A percentile compares a stretch with the other conserved stretches of the same genome.
phyloP scores from a whole-genome alignment of 2,113 vertebrate genomes.

The Callorhinus ursinus region DNA sequence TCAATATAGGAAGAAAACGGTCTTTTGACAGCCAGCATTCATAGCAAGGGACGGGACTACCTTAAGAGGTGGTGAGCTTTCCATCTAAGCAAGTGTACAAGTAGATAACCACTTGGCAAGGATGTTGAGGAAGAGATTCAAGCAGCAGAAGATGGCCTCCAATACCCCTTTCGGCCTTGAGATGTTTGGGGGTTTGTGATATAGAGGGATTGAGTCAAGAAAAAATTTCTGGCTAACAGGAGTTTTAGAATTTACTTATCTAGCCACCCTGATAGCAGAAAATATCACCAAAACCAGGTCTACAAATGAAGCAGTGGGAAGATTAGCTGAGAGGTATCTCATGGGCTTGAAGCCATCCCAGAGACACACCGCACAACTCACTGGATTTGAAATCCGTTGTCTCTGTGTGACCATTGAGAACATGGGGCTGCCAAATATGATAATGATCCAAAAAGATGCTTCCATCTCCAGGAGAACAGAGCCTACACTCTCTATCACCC shows the following conservation, averaged over 20 bases:
- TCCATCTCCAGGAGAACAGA: background rate
- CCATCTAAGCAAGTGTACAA: background rate
- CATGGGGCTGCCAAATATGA: background rate
- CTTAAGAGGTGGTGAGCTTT: background rate
- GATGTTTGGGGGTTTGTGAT: background rate
- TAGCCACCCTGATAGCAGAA: background rate
- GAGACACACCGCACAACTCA: background rate
- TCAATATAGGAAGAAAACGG: background rate
- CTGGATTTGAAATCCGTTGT: background rate
- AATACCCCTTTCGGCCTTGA: background rate
- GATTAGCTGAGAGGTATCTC: background rate
- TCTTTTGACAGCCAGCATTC: background rate
- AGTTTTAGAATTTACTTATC: background rate
- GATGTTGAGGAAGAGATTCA: background rate
- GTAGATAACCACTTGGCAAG: background rate
- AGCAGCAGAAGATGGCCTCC: background rate
- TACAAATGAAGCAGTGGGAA: background rate
- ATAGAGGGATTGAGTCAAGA: background rate
- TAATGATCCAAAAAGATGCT: background rate
- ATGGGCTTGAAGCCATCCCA: background rate
- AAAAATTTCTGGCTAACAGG: background rate
- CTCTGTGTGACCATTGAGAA: background rate
- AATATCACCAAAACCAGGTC: background rate
- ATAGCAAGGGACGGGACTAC: background rate
- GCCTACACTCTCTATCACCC: accelerated